Base-by-base conservation (phyloP, 2,888 invertebrate species). In the Leucozona laternaria region DNA sequence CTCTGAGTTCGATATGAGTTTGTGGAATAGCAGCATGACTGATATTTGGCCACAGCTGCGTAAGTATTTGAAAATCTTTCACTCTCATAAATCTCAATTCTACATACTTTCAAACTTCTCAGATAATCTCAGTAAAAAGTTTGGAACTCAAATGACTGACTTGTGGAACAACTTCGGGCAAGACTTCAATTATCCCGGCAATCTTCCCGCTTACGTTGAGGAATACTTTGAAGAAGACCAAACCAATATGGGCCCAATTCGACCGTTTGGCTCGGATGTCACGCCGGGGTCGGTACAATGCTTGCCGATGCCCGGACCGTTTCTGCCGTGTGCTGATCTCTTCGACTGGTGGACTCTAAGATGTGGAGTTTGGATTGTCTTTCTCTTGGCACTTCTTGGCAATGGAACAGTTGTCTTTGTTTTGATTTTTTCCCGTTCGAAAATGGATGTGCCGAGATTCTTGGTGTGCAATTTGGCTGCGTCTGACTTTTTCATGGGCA, bases 331-430 rank as follows among this genome's bases (percentile, higher is more conserved):
- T 92, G 96, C 97, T 91, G 98, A 98, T 92, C 94, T 98, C 75
- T 98, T 99, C 92, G 98, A 98, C 91, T 98, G 98, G 98, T 98
- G 98, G 98, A 98, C 98, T 5, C 93, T 98, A 89, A 95, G 98
- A 53, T 98, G 98, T 92, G 98, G 98, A 22, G 98, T 99, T 68
- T 99, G 99, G 99, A 96, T 98, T 17, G 98, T 99, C 57, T 99
- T 99, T 93, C 95, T 99, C 78, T 94, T 98, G 89, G 98, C 99
- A 50, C 95, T 99, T 93, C 94, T 99, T 68, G 99, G 99, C 88
- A 99, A 99, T 92, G 98, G 98, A 58, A 97, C 97, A 0, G 98
- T 99, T 11, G 97, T 98, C 15, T 97, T 98, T 91, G 98, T 99
- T 60, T 94, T 98, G 72, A 94, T 98, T 88, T 97, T 96, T 92